Percentiles rank a stretch among this genome's conserved stretches.
Evolutionary conservation across 2,888 invertebrate genomes (phyloP).

Genomic region (Acleris emargana): DNA sequence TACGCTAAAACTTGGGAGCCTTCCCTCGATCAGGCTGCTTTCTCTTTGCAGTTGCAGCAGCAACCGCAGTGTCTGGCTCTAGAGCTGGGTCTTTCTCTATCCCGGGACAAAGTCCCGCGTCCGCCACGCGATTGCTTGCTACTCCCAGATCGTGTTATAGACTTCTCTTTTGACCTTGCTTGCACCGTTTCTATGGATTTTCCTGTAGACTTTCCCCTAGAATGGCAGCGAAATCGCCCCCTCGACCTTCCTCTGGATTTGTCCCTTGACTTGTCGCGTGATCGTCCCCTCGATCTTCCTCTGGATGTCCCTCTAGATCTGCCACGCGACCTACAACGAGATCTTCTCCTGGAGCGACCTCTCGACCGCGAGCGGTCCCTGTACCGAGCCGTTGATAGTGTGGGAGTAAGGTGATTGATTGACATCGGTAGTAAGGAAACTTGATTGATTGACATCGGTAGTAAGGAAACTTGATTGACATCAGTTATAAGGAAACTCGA

Average conservation of each 20-base stretch:
- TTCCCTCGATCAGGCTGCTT: neutral
- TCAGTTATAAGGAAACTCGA: too few species aligned
- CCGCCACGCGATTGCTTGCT: slow-evolving; percentile 30
- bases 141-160: slow-evolving; percentile 3
- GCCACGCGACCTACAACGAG: too few species aligned
- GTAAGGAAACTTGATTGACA: too few species aligned
- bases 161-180: slow-evolving; percentile 11
- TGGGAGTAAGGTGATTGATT: too few species aligned
- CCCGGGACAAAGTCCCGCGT: slow-evolving; percentile 34
- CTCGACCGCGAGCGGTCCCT: too few species aligned
- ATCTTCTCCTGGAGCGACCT: too few species aligned
- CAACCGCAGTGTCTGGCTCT: slow-evolving; percentile 29
- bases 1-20: too few species aligned
- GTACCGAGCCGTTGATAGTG: too few species aligned
- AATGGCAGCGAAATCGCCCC: slow-evolving; percentile 6
- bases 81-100: slow-evolving; percentile 29
- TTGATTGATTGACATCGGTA: too few species aligned
- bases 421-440: too few species aligned
- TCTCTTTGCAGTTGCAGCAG: slow-evolving; percentile 17
- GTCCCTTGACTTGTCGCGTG: slow-evolving; percentile 26
- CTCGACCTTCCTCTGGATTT: slow-evolving; percentile 21
- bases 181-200: neutral
- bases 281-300: slow-evolving; percentile 18
- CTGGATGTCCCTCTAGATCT: too few species aligned
- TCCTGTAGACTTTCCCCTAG: too few species aligned